Base-by-base conservation (phyloP, 2,888 invertebrate species). In the Drosophila paramelanica region DNA sequence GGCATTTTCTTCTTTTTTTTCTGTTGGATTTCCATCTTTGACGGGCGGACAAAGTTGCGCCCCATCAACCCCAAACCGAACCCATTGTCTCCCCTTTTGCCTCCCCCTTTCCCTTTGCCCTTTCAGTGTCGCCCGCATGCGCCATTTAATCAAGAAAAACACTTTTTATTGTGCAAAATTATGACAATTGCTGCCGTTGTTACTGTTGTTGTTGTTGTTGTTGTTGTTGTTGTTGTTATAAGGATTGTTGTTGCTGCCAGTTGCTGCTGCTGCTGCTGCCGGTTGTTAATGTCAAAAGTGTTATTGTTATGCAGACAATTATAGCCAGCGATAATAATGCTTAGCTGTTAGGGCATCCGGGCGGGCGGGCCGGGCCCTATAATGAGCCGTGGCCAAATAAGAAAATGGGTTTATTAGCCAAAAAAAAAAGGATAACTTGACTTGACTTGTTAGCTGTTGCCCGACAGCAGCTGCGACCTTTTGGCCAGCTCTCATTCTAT, bases 221-320 rank as follows among this genome's bases (percentile, higher is more conserved):
- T 25, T 41, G 20, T 61, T 62, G 20, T 53, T 59, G 50, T 53
- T 57, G 67, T 57, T 69, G 62, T 14, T 55, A 31, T 49, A 50
- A 55, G 57, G 53, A 43, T 74, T 49, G 46, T 58, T 52, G 58
- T 67, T 39, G 55, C 39, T 79, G 73, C 41, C 72, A 61, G 58
- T 68, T 75, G 75, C 20, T 20, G 23, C 23, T 23, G 23, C 23
- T 23, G 23, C 23, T 23, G 55, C 45, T 79, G 73, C 41, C 72
- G 67, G 58, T 68, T 75, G 75, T 79, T 88, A 83, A 88, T 85
- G 89, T 81, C 79, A 88, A 85, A 84, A 85, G 76, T 84, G 84
- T 84, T 84, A 84, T 89, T 89, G 85, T 85, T 85, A 84, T 81
- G 84, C 79, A 78, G 84, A 86, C 85, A 85, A 85, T 85, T 85